phyloP scores from a whole-genome alignment of 1,140 invertebrate species.

The Leptinotarsa defecta region DNA sequence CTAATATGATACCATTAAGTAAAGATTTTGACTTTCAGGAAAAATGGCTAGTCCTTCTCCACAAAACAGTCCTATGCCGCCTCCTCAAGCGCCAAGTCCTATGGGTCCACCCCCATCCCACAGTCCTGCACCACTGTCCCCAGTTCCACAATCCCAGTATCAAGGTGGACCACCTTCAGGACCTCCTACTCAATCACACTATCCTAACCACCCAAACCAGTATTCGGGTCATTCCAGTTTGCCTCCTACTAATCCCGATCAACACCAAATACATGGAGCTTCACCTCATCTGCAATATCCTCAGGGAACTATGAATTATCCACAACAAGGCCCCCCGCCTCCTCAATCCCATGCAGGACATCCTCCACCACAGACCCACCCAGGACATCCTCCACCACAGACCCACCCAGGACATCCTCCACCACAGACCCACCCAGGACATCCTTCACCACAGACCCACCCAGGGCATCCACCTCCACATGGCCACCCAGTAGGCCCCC shows the following conservation, averaged over 20 bases:
- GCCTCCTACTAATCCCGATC: constrained; percentile 9
- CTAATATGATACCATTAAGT: too few species aligned
- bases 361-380: neutral
- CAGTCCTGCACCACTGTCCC: constrained; percentile 72
- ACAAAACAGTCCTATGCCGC: constrained; percentile 79
- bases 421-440: neutral
- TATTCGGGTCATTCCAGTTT: constrained; percentile 10
- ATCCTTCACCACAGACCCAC: neutral
- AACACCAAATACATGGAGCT: neutral
- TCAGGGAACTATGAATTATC: neutral
- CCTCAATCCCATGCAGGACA: neutral
- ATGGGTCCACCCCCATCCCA: constrained; percentile 78
- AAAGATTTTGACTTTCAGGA: neutral
- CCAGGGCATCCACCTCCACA: constrained; percentile 4
- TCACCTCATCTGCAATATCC: constrained; percentile 10
- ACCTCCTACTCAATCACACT: constrained; percentile 6
- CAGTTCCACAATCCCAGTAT: constrained; percentile 58
- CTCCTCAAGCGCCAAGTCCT: constrained; percentile 78
- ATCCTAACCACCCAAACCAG: constrained; percentile 9
- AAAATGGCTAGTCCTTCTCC: constrained; percentile 78
- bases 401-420: neutral
- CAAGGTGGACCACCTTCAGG: constrained; percentile 52
- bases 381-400: neutral
- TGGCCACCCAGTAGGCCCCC: constrained; percentile 4
- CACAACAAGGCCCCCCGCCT: neutral